Conservation (phyloP, 2,888 invertebrate species). For the Mimumesa dahlbomi region DNA sequence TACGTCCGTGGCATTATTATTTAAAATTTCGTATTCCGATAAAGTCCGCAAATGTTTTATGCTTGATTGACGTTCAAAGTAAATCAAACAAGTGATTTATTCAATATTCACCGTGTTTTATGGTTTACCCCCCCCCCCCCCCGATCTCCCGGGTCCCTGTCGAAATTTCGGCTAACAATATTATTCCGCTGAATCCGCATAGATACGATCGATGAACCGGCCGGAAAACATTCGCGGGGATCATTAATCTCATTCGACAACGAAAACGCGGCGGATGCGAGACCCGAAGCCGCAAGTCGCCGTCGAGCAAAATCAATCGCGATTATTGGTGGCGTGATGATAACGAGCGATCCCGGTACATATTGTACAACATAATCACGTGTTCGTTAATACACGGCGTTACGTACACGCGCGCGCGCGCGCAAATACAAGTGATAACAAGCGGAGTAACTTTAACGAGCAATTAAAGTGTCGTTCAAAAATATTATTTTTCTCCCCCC, state of each 20-base stretch:
- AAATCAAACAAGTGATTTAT: neutral
- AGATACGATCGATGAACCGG: conserved; percentile 1
- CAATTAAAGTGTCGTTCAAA: too few relatives aligned
- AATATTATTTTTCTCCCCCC: too few relatives aligned
- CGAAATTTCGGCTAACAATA: neutral
- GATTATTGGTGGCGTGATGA: conserved; percentile 27
- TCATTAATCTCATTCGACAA: conserved; percentile 1
- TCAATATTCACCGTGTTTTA: neutral
- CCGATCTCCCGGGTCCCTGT: neutral
- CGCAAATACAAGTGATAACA: too few relatives aligned
- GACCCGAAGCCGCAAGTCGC: conserved; percentile 2
- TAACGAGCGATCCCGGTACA: conserved; percentile 6
- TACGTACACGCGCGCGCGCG: conserved; percentile 1
- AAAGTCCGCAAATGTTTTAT: too few relatives aligned
- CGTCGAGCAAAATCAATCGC: conserved; percentile 33
- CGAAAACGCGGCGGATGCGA: neutral
- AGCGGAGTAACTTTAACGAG: too few relatives aligned
- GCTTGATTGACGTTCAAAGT: too few relatives aligned
- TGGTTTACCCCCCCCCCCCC: too few relatives aligned
- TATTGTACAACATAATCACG: neutral
- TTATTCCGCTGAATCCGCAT: neutral
- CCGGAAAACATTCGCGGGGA: conserved; percentile 1
- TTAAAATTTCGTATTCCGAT: too few relatives aligned
- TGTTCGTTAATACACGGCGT: neutral
- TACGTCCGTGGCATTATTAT: too few relatives aligned